Base-by-base conservation (phyloP, 2,888 invertebrate genomes). In the Archaeoteleia sp. region DNA sequence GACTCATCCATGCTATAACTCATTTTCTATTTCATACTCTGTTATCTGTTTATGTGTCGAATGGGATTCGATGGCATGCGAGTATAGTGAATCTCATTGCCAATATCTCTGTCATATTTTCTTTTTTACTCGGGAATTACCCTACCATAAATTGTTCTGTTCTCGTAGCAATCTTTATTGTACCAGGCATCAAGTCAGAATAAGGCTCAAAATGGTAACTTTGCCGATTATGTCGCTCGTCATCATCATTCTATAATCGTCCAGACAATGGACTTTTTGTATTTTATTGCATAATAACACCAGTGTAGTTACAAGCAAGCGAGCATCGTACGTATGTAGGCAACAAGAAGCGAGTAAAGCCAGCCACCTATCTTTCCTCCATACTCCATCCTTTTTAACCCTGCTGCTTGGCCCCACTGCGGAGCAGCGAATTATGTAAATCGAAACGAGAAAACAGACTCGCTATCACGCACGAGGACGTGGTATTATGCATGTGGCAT, bases 401-500 rank as follows among this genome's bases (percentile, higher is more conserved):
- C 37, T 29, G 17, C 45, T 40, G 27, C 35, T 55, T 30, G 48
- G 42, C 32, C 49, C 55, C 34, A 55, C 49, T 55, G 29, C 63
- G 43, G 69, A 67, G 61, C 54, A 71, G 71, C 70, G 72, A 78
- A 78, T 79, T 78, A 76, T 76, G 76, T 72, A 77, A 78, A 79
- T 79, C 66, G 71, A 75, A 74, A 67, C 73, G 72, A 72, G 73
- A 73, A 72, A 72, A 71, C 72, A 54, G 58, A 70, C 72, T 74
- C 67, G 72, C 71, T 76, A 77, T 77, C 75, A 72, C 74, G 73
- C 72, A 71, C 67, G 63, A 67, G 66, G 53, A 66, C 62, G 32
- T 54, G 45, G 65, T 51, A 68, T 55, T 74, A 74, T 77, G 74
- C 74, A 73, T 73, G 73, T 73, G 72, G 72, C 69, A 71, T 63